Conservation (phyloP, 1,140 invertebrate genomes). For the Procambarus clarkii region DNA sequence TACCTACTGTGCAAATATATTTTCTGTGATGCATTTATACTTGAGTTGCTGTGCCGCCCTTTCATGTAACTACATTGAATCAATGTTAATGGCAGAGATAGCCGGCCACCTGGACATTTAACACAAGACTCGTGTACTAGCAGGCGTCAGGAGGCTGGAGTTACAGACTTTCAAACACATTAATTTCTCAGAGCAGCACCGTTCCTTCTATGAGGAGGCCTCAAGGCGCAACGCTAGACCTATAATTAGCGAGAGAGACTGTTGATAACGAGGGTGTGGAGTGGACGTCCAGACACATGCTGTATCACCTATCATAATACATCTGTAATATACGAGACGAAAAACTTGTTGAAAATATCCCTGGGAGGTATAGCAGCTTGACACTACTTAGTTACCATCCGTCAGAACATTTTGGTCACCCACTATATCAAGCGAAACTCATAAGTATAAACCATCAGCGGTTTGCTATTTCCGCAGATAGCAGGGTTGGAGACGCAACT, state of each 20-base stretch:
- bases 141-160: not conserved
- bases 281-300: too few relatives aligned
- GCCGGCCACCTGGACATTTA: not conserved
- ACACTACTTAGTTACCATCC: not conserved
- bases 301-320: not conserved
- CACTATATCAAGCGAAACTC: too few relatives aligned
- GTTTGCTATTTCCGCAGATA: too few relatives aligned
- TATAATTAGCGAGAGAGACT: not conserved
- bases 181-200: not conserved
- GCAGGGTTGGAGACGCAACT: too few relatives aligned
- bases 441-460: too few relatives aligned
- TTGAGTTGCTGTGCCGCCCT: not conserved
- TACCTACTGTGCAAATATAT: not conserved
- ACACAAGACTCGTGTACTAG: not conserved
- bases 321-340: not conserved
- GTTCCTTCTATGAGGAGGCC: not conserved
- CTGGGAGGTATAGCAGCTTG: not conserved
- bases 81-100: not conserved
- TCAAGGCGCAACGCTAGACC: not conserved
- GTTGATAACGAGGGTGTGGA: not conserved
- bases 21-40: not conserved
- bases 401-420: too few relatives aligned
- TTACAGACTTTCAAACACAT: not conserved
- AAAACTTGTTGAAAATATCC: constrained; percentile 8
- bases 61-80: constrained; percentile 2